These are phyloP conservation scores for Noctua pronuba DNA, from an alignment of 2,888 invertebrate species.

Conservation along the genomic window DNA sequence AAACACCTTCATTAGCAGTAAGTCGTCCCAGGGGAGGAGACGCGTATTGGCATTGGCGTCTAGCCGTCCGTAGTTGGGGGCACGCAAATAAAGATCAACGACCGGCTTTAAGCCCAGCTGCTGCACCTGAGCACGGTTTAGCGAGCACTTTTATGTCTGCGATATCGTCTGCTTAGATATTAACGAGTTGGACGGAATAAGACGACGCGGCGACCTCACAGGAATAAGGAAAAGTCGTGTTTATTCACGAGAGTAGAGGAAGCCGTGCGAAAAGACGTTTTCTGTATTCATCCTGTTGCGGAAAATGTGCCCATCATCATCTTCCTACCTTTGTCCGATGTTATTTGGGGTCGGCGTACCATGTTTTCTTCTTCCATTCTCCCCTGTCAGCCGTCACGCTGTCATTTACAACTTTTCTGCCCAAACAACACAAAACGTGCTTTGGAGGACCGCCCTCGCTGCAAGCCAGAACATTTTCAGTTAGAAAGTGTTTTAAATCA, in stretches of 20 bases:
- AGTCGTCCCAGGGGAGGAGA: constrained; percentile 75
- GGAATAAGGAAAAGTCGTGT: background rate
- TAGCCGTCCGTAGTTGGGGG: constrained; percentile 71
- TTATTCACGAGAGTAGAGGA: background rate
- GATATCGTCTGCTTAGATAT: constrained; percentile 37
- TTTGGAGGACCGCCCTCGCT: background rate
- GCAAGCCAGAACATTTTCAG: background rate
- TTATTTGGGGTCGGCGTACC: background rate
- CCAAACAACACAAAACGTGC: background rate
- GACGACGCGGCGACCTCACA: background rate
- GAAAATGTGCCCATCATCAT: background rate
- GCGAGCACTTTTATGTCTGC: constrained; percentile 67
- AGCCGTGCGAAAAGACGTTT: background rate
- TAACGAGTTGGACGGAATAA: constrained; percentile 1
- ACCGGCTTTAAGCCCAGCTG: constrained; percentile 79
- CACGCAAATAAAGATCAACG: constrained; percentile 85
- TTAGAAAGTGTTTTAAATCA: background rate
- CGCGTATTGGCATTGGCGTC: constrained; percentile 76
- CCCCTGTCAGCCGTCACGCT: background rate
- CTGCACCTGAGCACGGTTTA: constrained; percentile 80
- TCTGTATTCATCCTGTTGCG: background rate
- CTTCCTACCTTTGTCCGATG: background rate
- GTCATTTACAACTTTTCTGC: background rate
- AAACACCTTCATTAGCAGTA: constrained; percentile 74
- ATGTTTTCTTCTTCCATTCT: background rate